Evolutionary conservation across 2,888 invertebrate genomes (phyloP).

Genomic region (Hermaeophaga mercurialis): DNA sequence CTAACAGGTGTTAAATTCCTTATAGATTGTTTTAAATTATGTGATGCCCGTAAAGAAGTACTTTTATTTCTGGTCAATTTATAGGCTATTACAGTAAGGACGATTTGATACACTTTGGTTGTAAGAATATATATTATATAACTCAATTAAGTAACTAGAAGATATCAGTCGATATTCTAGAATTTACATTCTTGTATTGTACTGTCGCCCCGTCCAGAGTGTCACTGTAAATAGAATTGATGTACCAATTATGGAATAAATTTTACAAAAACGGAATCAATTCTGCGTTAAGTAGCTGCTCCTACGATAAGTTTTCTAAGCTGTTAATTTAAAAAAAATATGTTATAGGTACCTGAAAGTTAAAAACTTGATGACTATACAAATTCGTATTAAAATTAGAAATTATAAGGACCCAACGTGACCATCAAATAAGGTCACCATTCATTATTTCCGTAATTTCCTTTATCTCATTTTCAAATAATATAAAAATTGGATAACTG

Average conservation of each 20-base stretch:
- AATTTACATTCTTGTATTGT: constrained; percentile 4
- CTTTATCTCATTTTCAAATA: no score
- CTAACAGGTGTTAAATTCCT: constrained; percentile 50
- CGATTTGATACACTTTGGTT: constrained; percentile 9
- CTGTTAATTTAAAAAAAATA: no score
- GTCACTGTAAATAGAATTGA: constrained; percentile 1
- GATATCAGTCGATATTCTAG: neutral
- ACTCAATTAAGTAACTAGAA: constrained; percentile 5
- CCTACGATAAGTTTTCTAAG: no score
- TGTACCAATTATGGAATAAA: constrained; percentile 1
- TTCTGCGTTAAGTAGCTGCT: neutral
- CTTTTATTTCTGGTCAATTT: constrained; percentile 10
- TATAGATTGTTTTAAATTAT: constrained; percentile 46
- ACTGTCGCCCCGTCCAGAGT: neutral
- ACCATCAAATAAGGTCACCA: no score
- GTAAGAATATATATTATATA: constrained; percentile 1
- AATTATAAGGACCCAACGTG: no score
- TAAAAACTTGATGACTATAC: no score
- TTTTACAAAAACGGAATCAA: neutral
- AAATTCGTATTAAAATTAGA: no score
- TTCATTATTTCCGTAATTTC: no score
- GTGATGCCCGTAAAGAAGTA: constrained; percentile 33
- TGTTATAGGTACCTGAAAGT: no score
- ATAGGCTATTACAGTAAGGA: constrained; percentile 3
- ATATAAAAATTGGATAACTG: no score